Evolutionary conservation across 2,113 vertebrate species (phyloP), one percentile per base, ranked within the genome.

Genomic region (Hepsetus odoe): DNA sequence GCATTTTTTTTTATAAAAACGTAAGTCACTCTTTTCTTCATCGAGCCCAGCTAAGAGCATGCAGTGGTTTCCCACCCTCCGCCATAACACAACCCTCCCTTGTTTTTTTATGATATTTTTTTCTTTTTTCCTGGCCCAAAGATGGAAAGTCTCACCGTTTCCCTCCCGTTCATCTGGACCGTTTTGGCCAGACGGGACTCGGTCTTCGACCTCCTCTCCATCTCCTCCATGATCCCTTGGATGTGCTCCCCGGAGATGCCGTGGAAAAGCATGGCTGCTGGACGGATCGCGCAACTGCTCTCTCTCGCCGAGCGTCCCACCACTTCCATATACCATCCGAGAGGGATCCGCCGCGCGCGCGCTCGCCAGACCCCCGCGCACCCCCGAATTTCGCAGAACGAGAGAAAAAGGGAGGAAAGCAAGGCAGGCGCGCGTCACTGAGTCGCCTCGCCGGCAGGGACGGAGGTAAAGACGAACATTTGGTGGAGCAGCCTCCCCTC

Each of bases 241-340:
- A 99, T 98, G 89, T 99, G 97, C 91, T 98, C 98, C 92, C 98
- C 98, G 90, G 98, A 97, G 96, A 99, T 98, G 87, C 97, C 98
- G 94, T 99, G 98, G 94, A 99, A 99, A 94, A 99, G 98, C 98
- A 99, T 99, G 95, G 96, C 97, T 97, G 96, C 94, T 92, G 96
- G 94, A 91, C 96, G 96, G 94, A 98, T 97, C 91, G 94, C 96
- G 94, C 96, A 97, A 95, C 95, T 95, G 92, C 93, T 94, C 93
- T 95, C 95, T 95, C 96, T 96, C 90, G 94, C 93, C 93, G 96
- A 95, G 94, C 96, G 95, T 94, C 95, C 94, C 91, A 98, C 96
- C 94, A 99, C 96, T 98, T 99, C 98, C 98, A 98, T 99, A 98
- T 94, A 98, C 90, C 96, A 94, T 93, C 96, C 93, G 91, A 93